Evolutionary conservation across 2,113 vertebrate species (phyloP).

Genomic region (Corythornis cristatus): DNA sequence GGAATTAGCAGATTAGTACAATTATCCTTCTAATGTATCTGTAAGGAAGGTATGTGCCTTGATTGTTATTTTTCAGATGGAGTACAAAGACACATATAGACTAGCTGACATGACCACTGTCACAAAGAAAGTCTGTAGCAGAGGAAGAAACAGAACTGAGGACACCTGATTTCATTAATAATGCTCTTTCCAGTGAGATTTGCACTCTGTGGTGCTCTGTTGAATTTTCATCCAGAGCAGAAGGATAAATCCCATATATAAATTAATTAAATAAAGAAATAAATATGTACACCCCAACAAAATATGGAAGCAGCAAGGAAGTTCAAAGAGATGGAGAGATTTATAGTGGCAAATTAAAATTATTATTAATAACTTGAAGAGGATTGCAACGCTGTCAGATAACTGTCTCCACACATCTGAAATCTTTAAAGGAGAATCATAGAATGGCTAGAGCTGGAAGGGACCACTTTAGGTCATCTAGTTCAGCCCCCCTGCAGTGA

Average conservation of each 20-base stretch:
- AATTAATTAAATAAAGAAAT: no score
- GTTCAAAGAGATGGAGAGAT: background rate
- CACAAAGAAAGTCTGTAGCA: background rate
- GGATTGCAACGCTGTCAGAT: background rate
- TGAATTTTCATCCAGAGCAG: background rate
- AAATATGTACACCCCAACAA: background rate
- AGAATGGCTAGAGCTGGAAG: no score
- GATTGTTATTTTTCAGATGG: background rate
- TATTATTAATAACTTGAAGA: background rate
- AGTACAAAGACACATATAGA: background rate
- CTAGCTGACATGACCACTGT: background rate
- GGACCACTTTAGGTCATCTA: no score
- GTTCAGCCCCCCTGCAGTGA: no score
- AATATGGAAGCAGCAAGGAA: background rate
- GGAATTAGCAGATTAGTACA: background rate
- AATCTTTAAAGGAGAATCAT: background rate
- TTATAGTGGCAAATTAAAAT: constrained; percentile 13
- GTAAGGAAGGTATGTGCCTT: background rate
- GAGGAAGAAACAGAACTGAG: background rate
- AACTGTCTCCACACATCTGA: background rate
- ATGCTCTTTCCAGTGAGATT: background rate
- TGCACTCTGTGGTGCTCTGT: background rate
- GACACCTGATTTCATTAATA: background rate
- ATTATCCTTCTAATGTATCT: background rate
- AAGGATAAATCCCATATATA: background rate